Percentiles rank a stretch among this genome's conserved stretches.
phyloP scores from a whole-genome alignment of 2,113 vertebrate species.

The Phalacrocorax pelagicus region DNA sequence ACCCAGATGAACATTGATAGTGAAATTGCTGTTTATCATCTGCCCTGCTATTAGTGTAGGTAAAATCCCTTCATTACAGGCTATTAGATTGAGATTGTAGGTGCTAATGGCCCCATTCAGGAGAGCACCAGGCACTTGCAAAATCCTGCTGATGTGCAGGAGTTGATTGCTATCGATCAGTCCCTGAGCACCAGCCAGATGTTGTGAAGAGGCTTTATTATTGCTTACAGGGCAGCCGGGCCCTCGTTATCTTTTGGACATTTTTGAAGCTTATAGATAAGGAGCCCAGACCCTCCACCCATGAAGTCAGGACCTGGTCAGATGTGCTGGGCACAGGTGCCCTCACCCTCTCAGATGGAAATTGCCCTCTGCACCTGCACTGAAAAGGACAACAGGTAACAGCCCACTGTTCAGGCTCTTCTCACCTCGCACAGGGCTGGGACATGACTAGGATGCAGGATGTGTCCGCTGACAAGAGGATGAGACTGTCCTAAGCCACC shows the following conservation, averaged over 20 bases:
- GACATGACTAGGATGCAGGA: too few species aligned
- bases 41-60: neutral
- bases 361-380: neutral
- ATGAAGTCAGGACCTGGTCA: neutral
- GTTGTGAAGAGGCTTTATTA: constrained; percentile 13
- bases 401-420: neutral
- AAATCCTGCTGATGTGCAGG: neutral
- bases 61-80: constrained; percentile 39
- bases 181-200: neutral
- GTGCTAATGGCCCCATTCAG: constrained; percentile 50
- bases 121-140: neutral
- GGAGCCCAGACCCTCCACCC: neutral
- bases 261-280: neutral
- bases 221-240: neutral
- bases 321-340: neutral
- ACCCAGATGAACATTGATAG: neutral
- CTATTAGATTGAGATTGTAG: constrained; percentile 33
- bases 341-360: neutral
- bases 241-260: neutral
- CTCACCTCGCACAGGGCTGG: neutral
- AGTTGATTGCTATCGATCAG: constrained; percentile 38
- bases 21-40: constrained; percentile 20
- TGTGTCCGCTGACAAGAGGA: too few species aligned
- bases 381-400: neutral
- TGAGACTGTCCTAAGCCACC: neutral